A percentile compares a stretch with the other conserved stretches of the same genome.
phyloP scores from a whole-genome alignment of 2,888 invertebrate species.

The Peribatodes rhomboidaria region DNA sequence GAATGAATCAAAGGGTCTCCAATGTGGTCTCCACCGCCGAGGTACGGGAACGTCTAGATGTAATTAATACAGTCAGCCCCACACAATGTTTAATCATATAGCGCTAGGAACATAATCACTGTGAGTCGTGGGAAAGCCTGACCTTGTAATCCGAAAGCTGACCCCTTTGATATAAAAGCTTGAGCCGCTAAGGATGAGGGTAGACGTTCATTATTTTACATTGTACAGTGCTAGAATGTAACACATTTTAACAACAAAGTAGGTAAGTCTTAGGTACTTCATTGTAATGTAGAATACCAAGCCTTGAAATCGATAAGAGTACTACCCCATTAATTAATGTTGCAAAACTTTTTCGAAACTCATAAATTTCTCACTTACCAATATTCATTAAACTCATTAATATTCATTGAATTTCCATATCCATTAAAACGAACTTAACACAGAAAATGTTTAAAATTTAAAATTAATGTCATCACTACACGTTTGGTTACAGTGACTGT shows the following conservation, averaged over 20 bases:
- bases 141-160: conserved; percentile 35
- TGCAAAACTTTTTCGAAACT: background rate
- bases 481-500: background rate
- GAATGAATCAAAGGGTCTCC: no score
- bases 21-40: background rate
- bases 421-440: background rate
- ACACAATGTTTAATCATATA: conserved; percentile 2
- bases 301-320: no score
- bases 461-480: background rate
- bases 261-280: no score
- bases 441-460: background rate
- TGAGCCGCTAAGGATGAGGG: conserved; percentile 5
- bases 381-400: background rate
- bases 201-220: background rate
- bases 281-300: no score
- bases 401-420: no score
- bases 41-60: background rate
- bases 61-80: conserved; percentile 8
- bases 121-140: conserved; percentile 42
- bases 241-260: no score
- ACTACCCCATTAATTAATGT: background rate
- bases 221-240: no score
- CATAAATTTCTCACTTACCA: background rate
- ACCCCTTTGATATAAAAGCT: conserved; percentile 35
- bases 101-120: conserved; percentile 20